phyloP scores from a whole-genome alignment of 64 coral and sea anemone genomes.

The Astreopora myriophthalma region DNA sequence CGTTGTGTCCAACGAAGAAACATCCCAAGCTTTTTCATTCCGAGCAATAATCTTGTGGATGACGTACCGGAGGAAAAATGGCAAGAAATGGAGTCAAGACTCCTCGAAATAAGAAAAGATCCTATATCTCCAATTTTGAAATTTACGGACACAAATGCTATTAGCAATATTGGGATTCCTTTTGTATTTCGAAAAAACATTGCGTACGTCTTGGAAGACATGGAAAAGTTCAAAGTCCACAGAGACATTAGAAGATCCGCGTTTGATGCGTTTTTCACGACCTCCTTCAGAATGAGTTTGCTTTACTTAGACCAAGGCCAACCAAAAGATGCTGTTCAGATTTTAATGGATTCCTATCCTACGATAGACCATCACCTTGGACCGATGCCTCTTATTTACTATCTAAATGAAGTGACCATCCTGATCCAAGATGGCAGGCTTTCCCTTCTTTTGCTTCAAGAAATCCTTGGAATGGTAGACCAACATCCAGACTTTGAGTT shows the following conservation, averaged over 20 bases:
- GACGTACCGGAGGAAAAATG: constrained; percentile 45
- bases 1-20: constrained; percentile 29
- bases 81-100: constrained; percentile 33
- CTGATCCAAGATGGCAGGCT: constrained; percentile 50
- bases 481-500: constrained; percentile 48
- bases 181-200: constrained; percentile 63
- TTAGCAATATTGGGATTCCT: constrained; percentile 37
- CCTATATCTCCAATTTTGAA: constrained; percentile 52
- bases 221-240: constrained; percentile 69
- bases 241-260: constrained; percentile 56
- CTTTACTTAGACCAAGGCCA: constrained; percentile 40
- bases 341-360: constrained; percentile 56
- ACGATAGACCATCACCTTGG: constrained; percentile 19
- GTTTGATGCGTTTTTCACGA: constrained; percentile 64
- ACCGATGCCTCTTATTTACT: constrained; percentile 52
- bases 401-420: constrained; percentile 26
- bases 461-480: constrained; percentile 53
- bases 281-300: constrained; percentile 55
- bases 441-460: constrained; percentile 46
- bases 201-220: constrained; percentile 53
- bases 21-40: constrained; percentile 41
- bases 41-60: constrained; percentile 47
- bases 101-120: constrained; percentile 58
- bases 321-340: constrained; percentile 57
- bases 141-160: constrained; percentile 54